Conservation (phyloP, 2,888 invertebrate genomes). For the Drosophila borealis region DNA sequence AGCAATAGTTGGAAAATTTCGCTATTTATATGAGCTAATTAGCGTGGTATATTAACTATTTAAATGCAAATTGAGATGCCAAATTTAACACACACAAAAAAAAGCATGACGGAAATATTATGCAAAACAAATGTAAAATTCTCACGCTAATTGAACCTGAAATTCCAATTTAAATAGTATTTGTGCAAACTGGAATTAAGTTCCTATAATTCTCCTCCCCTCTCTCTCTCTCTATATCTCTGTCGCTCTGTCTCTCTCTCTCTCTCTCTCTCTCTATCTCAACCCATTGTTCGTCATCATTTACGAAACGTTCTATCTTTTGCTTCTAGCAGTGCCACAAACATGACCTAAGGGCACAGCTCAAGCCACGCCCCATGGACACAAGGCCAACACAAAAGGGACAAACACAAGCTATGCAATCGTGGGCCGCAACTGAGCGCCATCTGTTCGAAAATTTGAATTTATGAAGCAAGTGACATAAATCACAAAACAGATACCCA, state of each 20-base stretch:
- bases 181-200: background rate
- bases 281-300: background rate
- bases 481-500: conserved; percentile 43
- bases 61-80: conserved; percentile 29
- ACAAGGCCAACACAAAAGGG: conserved; percentile 29
- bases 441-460: conserved; percentile 51
- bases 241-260: too few relatives aligned
- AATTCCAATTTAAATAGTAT: background rate
- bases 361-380: conserved; percentile 8
- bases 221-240: too few relatives aligned
- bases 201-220: background rate
- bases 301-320: conserved; percentile 10
- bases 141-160: conserved; percentile 1
- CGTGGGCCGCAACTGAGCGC: conserved; percentile 24
- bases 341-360: conserved; percentile 36
- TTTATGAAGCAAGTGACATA: conserved; percentile 55
- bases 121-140: background rate
- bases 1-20: conserved; percentile 20
- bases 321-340: conserved; percentile 22
- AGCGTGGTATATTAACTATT: conserved; percentile 40
- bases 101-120: background rate
- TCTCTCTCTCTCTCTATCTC: too few relatives aligned
- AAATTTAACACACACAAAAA: conserved; percentile 25
- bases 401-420: conserved; percentile 30
- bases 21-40: conserved; percentile 45